Evolutionary conservation across 2,888 invertebrate species (phyloP).

Genomic region (Dicycla oo): DNA sequence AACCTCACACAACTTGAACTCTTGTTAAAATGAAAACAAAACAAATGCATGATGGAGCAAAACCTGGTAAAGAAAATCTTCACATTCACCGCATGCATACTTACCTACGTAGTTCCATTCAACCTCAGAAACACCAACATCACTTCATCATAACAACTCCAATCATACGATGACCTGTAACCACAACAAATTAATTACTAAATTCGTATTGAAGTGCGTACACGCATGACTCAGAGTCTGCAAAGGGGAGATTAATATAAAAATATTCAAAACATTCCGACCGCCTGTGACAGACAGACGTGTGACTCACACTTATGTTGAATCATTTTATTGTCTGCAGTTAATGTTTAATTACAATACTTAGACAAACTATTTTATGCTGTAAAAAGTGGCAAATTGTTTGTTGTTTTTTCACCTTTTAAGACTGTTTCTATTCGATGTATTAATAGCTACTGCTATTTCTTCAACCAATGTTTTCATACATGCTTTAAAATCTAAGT

Average conservation of each 20-base stretch:
- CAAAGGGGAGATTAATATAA: slow-evolving; percentile 67
- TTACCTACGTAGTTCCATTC: not conserved
- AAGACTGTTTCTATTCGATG: not conserved
- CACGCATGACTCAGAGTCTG: slow-evolving; percentile 65
- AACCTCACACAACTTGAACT: no score
- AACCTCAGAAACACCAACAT: not conserved
- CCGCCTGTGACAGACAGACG: slow-evolving; percentile 58
- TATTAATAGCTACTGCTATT: not conserved
- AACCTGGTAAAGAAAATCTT: no score
- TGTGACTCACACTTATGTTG: slow-evolving; percentile 67
- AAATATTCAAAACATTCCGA: slow-evolving; percentile 70
- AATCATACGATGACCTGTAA: slow-evolving; percentile 42
- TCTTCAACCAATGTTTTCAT: not conserved
- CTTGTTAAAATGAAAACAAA: no score
- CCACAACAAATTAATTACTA: slow-evolving; percentile 56
- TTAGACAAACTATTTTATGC: not conserved
- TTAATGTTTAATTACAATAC: slow-evolving; percentile 46
- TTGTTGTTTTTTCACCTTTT: slow-evolving; percentile 42
- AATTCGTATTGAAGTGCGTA: slow-evolving; percentile 54
- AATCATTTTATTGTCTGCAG: slow-evolving; percentile 69
- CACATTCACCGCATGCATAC: not conserved
- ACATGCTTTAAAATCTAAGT: not conserved
- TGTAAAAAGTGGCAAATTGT: slow-evolving; percentile 26
- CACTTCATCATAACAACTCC: not conserved
- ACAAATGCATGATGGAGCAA: no score